Base-by-base conservation (phyloP, 2,888 invertebrate species). In the Polymixis flavicincta region DNA sequence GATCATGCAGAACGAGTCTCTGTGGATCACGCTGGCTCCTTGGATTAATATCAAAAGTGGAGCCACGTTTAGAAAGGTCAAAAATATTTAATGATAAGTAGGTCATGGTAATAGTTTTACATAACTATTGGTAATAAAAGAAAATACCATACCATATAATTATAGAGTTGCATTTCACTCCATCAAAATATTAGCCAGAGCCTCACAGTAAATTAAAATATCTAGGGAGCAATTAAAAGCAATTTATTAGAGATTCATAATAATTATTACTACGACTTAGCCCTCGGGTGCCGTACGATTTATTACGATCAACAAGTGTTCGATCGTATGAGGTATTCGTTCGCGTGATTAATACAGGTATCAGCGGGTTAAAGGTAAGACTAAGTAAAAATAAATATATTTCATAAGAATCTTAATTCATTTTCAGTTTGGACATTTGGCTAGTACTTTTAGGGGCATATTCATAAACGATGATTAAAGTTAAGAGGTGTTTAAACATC, bases 271-370 rank as follows among this genome's bases (percentile, higher is more conserved):
- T 74, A 74, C 73, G 78, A 64, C 64, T 64, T 70, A 68, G 66
- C 78, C 78, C 72, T 79, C 74, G 61, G 79, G 80, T 76, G 82
- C 48, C 14, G 64, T 72, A 67, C 52, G 73, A 86, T 85, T 87
- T 87, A 87, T 86, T 78, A 77, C 70, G 74, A 85, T 80, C 86
- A 87, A 86, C 86, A 87, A 86, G 87, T 85, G 76, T 74, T 77
- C 74, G 69, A 77, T 81, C 63, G 73, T 78, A 76, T 74, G 72
- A 77, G 59, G 54, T 73, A 77, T 79, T 77, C 69, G 70, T 68
- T 73, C 14, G 55, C 11, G n/a, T 79, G 73, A 78, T 80, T 76
- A 68, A 71, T 76, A 68, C 55, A 68, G 22, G 70, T 73, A 68
- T 68, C 19, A 1, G 17, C 4, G 32, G 37, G 48, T 73, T 83